phyloP scores from a whole-genome alignment of 2,797 vertebrate genomes.

The Neomorphus geoffroyi region DNA sequence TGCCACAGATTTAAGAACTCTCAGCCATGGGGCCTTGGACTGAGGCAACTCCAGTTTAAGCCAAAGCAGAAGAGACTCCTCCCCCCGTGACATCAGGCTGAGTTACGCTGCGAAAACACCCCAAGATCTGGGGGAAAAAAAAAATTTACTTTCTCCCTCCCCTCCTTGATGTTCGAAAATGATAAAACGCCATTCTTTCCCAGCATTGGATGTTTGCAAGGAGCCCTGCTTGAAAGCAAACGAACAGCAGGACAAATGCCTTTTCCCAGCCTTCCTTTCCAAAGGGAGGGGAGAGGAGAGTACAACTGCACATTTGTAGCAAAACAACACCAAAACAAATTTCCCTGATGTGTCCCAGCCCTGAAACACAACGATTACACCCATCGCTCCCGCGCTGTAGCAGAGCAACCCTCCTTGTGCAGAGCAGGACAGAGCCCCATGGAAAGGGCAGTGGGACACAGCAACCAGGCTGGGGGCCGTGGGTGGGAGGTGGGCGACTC shows the following conservation, averaged over 20 bases:
- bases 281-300: not conserved
- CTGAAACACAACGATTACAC: not conserved
- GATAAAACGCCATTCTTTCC: not conserved
- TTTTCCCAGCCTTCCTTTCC: not conserved
- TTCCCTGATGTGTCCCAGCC: not conserved
- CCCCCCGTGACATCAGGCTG: slow-evolving; percentile 71
- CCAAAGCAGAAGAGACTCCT: slow-evolving; percentile 54
- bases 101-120: slow-evolving; percentile 66
- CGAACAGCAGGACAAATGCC: not conserved
- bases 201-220: not conserved
- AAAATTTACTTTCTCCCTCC: not conserved
- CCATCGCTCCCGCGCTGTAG: not conserved
- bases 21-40: slow-evolving; percentile 70
- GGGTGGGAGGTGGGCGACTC: not conserved
- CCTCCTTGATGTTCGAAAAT: slow-evolving; percentile 33
- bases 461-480: not conserved
- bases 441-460: not conserved
- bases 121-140: slow-evolving; percentile 40
- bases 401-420: not conserved
- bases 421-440: not conserved
- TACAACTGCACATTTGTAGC: not conserved
- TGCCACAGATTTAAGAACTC: slow-evolving; percentile 70
- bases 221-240: not conserved
- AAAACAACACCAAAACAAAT: not conserved
- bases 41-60: slow-evolving; percentile 65